These are phyloP conservation scores for Zeuzera pyrina DNA, from an alignment of 2,888 invertebrate species.

Conservation along the genomic window DNA sequence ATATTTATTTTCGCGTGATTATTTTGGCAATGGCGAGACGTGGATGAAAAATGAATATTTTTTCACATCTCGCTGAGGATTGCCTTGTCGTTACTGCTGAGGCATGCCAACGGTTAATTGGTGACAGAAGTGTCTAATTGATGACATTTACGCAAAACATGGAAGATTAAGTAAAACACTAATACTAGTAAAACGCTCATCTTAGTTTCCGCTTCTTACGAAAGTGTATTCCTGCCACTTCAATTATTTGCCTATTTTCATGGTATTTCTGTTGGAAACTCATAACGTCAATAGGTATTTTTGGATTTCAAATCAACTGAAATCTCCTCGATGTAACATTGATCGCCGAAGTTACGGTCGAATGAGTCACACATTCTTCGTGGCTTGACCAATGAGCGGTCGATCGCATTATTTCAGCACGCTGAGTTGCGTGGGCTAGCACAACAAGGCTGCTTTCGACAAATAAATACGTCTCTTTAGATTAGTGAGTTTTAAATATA, in stretches of 20 bases:
- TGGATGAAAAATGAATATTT: slow-evolving; percentile 30
- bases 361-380: slow-evolving; percentile 46
- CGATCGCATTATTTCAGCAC: slow-evolving; percentile 42
- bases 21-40: slow-evolving; percentile 27
- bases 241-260: neutral
- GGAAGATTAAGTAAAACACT: slow-evolving; percentile 9
- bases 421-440: slow-evolving; percentile 45
- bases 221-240: no score
- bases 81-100: slow-evolving; percentile 10
- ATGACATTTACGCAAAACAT: slow-evolving; percentile 17
- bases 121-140: slow-evolving; percentile 26
- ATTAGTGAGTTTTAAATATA: slow-evolving; percentile 47
- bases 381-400: slow-evolving; percentile 29
- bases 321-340: slow-evolving; percentile 43
- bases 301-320: slow-evolving; percentile 27
- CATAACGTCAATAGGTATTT: slow-evolving; percentile 26
- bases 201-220: no score
- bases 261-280: no score
- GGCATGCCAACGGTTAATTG: slow-evolving; percentile 26
- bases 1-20: slow-evolving; percentile 29
- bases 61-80: slow-evolving; percentile 8
- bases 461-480: slow-evolving; percentile 40
- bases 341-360: slow-evolving; percentile 49
- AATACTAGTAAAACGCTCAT: no score
- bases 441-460: slow-evolving; percentile 61